phyloP scores from a whole-genome alignment of 2,888 invertebrate species.

The Lasioglossum marginatum region DNA sequence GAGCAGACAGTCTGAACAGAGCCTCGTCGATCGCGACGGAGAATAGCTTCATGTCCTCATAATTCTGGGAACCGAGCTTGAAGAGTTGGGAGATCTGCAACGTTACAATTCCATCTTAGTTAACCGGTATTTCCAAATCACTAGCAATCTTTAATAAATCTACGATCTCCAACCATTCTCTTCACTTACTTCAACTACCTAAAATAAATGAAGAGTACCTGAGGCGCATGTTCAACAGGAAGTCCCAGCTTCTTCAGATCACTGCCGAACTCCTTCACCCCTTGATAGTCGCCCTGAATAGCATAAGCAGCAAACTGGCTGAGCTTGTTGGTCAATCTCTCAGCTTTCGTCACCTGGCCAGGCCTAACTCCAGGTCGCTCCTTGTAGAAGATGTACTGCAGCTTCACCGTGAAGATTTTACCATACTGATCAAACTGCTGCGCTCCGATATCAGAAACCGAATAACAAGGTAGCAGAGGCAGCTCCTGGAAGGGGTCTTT shows the following conservation, averaged over 20 bases:
- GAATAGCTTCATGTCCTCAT: constrained; percentile 96
- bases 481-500: constrained; percentile 98
- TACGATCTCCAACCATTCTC: no score
- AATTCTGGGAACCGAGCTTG: constrained; percentile 96
- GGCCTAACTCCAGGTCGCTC: constrained; percentile 98
- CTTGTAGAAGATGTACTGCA: constrained; percentile 99
- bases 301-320: constrained; percentile 97
- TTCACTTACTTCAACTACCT: no score
- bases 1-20: constrained; percentile 93
- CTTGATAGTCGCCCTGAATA: constrained; percentile 96
- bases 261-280: constrained; percentile 96
- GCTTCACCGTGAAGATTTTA: constrained; percentile 98
- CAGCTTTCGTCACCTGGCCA: constrained; percentile 97
- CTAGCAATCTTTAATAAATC: background rate
- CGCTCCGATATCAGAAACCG: constrained; percentile 96
- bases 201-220: constrained; percentile 85
- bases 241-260: constrained; percentile 96
- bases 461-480: constrained; percentile 97
- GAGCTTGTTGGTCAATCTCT: constrained; percentile 94
- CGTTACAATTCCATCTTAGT: background rate
- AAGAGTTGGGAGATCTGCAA: constrained; percentile 95
- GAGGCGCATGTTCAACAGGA: constrained; percentile 98
- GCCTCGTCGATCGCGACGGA: constrained; percentile 96
- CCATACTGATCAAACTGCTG: constrained; percentile 99
- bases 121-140: background rate